Evolutionary conservation across 1,140 invertebrate species (phyloP), one percentile per base, ranked within the genome.

Genomic region (Drosophila erecta): DNA sequence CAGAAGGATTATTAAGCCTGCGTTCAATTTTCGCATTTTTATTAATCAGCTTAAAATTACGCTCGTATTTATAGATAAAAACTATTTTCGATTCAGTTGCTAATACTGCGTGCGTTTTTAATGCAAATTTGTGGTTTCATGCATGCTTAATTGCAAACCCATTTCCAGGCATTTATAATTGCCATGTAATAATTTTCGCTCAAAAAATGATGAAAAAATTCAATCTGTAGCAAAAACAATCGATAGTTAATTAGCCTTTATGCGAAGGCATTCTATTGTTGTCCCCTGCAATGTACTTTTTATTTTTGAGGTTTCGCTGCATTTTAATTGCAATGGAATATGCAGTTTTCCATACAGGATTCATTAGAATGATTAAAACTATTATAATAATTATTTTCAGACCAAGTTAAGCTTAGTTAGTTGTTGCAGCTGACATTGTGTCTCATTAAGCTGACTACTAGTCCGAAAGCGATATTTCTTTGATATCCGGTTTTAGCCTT

Each of bases 211-310:
- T 60, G 35, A 43, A 71, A 50, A 20, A 43, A 17, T 27, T 15
- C 49, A 70, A 40, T 41, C 56, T 50, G n/a, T 38, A 33, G 38
- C 41, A 72, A 61, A 61, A 61, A 72, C 83, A 87, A 86, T 86
- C 83, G 70, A 87, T 87, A 86, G 83, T 83, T 83, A 86, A 86
- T 86, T 86, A 86, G 79, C 71, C 55, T 54, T 56, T 87, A 59
- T 61, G 51, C 38, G 38, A 54, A 30, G 22, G 65, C 50, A 35
- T 33, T 44, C 24, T 15, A 35, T 22, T 65, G 30, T 66, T 66
- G 7, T 49, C 20, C 22, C 20, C 37, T 17, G 24, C n/a, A 38
- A 38, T 55, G 15, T 12, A 22, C 3, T 47, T 71, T 50, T 64
- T 24, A 40, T 11, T 44, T 40, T 58, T 46, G 20, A 12, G 37